Evolutionary conservation across 1,140 invertebrate species (phyloP).

Genomic region (Bombus consobrinus): DNA sequence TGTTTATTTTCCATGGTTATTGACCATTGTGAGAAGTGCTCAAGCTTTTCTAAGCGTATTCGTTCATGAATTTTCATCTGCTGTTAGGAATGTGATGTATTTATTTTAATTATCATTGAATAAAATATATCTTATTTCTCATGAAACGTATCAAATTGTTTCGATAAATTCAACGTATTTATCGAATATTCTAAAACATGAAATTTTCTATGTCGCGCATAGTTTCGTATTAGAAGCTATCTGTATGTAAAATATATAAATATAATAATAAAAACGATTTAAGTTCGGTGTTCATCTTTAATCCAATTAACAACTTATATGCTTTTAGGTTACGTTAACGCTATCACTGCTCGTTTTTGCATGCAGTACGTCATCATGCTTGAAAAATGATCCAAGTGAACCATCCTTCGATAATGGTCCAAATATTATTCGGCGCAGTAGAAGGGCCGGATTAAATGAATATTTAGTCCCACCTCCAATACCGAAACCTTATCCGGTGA

Average conservation of each 20-base stretch:
- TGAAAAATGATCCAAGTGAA: slow-evolving; percentile 64
- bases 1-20: slow-evolving; percentile 58
- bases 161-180: neutral
- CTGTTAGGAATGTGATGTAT: neutral
- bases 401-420: neutral
- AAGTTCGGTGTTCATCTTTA: neutral
- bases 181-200: neutral
- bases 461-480: slow-evolving; percentile 73
- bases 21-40: slow-evolving; percentile 55
- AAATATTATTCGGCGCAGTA: slow-evolving; percentile 43
- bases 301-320: neutral
- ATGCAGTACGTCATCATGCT: slow-evolving; percentile 53
- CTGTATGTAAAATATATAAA: neutral
- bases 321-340: slow-evolving; percentile 72
- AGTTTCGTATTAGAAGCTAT: neutral
- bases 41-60: neutral
- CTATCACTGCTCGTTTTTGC: slow-evolving; percentile 70
- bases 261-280: neutral
- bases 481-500: slow-evolving; percentile 35
- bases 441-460: slow-evolving; percentile 72
- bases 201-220: neutral
- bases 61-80: neutral
- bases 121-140: neutral
- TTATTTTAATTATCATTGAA: neutral
- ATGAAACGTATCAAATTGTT: neutral